Percentiles rank a stretch among this genome's conserved stretches.
phyloP scores from a whole-genome alignment of 2,113 vertebrate genomes.

The Eupsittula cactorum region DNA sequence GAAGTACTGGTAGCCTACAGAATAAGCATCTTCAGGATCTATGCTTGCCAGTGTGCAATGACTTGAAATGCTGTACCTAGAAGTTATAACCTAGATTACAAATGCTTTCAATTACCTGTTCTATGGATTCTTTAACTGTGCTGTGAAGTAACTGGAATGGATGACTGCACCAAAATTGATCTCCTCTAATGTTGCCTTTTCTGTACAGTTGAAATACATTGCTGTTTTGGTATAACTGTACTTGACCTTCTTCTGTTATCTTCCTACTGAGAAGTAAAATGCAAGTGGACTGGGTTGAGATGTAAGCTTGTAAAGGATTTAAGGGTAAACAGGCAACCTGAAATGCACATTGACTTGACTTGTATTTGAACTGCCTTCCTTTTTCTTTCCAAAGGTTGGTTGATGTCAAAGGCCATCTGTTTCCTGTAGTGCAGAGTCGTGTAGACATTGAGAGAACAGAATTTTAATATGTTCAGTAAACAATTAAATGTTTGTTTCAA shows the following conservation, averaged over 20 bases:
- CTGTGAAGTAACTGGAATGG: not conserved
- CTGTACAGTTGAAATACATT: not conserved
- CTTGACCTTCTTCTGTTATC: not conserved
- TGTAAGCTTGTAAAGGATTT: not conserved
- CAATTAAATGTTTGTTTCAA: not conserved
- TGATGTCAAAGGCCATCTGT: conserved; percentile 57
- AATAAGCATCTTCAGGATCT: not conserved
- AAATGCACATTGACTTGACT: not conserved
- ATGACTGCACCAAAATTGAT: not conserved
- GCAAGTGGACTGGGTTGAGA: not conserved
- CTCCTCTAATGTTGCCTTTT: not conserved
- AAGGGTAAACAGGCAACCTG: conserved; percentile 10
- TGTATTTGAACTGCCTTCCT: conserved; percentile 32
- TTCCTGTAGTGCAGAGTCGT: conserved; percentile 42
- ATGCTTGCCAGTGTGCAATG: not conserved
- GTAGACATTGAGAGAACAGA: not conserved
- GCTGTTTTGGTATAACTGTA: not conserved
- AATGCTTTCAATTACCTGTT: not conserved
- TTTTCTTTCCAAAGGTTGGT: not conserved
- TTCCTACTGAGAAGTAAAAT: not conserved
- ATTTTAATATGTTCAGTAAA: conserved; percentile 37
- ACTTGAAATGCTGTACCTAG: not conserved
- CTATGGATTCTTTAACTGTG: not conserved
- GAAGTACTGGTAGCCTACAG: not conserved
- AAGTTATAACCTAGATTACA: not conserved